Conservation (phyloP, 2,113 vertebrate species). For the Gnathonemus longibarbis region DNA sequence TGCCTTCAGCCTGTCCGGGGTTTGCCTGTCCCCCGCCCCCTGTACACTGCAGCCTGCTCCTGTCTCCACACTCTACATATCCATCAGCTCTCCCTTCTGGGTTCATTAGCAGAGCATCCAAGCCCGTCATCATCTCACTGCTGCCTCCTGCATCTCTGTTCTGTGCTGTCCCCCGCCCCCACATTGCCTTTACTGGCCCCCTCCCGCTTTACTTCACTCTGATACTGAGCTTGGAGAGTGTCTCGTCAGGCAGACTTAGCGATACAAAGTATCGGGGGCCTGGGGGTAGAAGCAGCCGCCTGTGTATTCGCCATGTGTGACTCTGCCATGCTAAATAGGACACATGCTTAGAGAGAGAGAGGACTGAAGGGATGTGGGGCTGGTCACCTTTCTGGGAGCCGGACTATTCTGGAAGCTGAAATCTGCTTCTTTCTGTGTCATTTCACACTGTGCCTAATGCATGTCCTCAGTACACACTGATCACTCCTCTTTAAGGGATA, state of each 20-base stretch:
- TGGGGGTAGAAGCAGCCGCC: neutral
- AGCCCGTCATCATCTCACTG: slow-evolving; percentile 3
- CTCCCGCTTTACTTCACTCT: slow-evolving; percentile 5
- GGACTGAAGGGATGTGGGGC: neutral
- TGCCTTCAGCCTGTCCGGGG: neutral
- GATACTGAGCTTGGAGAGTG: neutral
- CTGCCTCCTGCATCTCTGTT: neutral
- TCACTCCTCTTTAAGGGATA: neutral
- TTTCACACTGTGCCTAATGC: neutral
- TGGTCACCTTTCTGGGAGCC: neutral
- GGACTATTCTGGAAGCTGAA: neutral
- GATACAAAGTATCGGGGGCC: neutral
- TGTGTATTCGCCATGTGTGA: neutral
- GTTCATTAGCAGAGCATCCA: slow-evolving; percentile 1
- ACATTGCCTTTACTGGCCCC: neutral
- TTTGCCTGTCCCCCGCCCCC: neutral
- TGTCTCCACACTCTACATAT: neutral
- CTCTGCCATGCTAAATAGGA: neutral
- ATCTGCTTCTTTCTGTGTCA: neutral
- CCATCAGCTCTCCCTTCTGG: neutral
- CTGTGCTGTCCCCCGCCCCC: neutral
- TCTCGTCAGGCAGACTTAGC: neutral
- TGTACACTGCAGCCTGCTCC: neutral
- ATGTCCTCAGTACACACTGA: neutral
- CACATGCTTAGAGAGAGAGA: neutral